Conservation (phyloP, 2,888 invertebrate genomes). For the Argyresthia albistria region DNA sequence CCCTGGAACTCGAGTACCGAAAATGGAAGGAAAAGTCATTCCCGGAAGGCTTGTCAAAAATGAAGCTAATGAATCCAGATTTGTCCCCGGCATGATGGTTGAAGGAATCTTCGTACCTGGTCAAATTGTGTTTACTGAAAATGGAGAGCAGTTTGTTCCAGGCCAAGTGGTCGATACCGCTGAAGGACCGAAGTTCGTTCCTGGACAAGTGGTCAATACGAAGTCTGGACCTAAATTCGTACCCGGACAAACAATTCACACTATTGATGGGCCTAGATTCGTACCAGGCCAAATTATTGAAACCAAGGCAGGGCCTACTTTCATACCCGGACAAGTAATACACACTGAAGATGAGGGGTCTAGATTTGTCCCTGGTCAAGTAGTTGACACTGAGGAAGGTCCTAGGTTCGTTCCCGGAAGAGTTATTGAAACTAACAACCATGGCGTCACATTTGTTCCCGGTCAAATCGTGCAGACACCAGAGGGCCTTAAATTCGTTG, state of each 20-base stretch:
- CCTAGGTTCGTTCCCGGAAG: slow-evolving; percentile 81
- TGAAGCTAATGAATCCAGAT: slow-evolving; percentile 73
- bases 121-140: slow-evolving; percentile 78
- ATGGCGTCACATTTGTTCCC: slow-evolving; percentile 82
- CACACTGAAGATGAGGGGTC: slow-evolving; percentile 74
- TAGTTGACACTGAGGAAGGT: slow-evolving; percentile 80
- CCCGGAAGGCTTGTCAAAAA: slow-evolving; percentile 76
- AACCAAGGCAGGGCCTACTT: slow-evolving; percentile 81
- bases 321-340: slow-evolving; percentile 85
- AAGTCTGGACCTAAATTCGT: slow-evolving; percentile 76
- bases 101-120: slow-evolving; percentile 79
- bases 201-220: slow-evolving; percentile 83
- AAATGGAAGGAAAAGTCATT: slow-evolving; percentile 72
- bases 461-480: slow-evolving; percentile 84
- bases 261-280: slow-evolving; percentile 79
- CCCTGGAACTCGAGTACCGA: slow-evolving; percentile 68
- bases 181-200: slow-evolving; percentile 81
- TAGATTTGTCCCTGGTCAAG: slow-evolving; percentile 77
- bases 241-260: slow-evolving; percentile 81
- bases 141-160: slow-evolving; percentile 79
- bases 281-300: slow-evolving; percentile 86
- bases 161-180: slow-evolving; percentile 81
- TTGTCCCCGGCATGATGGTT: slow-evolving; percentile 79
- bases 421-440: slow-evolving; percentile 79
- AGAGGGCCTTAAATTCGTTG: slow-evolving; percentile 78